phyloP scores from a whole-genome alignment of 1,140 invertebrate genomes.

The Harlomillsia oculata region DNA sequence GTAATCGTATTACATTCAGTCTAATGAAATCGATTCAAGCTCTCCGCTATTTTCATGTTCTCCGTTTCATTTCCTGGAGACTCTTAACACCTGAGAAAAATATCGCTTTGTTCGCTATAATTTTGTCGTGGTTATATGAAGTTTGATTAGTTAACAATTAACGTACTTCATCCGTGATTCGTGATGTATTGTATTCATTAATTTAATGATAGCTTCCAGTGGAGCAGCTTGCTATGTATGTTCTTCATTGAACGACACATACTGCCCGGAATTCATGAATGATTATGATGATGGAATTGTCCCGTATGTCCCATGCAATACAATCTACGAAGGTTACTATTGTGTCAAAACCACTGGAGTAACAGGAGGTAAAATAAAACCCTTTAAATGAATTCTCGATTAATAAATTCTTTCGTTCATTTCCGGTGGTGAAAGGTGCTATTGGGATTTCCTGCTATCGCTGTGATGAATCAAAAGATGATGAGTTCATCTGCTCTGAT shows the following conservation, averaged over 20 bases:
- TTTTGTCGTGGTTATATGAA: no score
- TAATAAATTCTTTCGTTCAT: no score
- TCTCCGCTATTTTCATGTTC: no score
- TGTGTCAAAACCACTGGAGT: conserved; percentile 90
- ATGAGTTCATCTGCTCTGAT: conserved; percentile 59
- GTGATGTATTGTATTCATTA: neutral
- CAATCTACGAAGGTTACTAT: conserved; percentile 71
- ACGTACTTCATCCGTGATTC: neutral
- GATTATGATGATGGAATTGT: conserved; percentile 49
- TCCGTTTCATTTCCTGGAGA: no score
- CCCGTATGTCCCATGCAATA: conserved; percentile 58
- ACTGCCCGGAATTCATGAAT: conserved; percentile 72
- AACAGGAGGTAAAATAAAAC: conserved; percentile 74
- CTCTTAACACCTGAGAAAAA: no score
- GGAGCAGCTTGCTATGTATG: conserved; percentile 78
- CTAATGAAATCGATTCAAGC: no score
- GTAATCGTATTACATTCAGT: no score
- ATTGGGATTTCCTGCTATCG: conserved; percentile 64
- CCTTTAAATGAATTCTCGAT: no score
- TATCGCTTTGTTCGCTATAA: no score
- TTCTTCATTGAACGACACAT: conserved; percentile 62
- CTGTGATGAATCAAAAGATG: conserved; percentile 59
- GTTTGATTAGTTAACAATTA: neutral
- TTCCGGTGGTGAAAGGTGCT: no score
- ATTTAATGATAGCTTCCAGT: neutral